phyloP scores from a whole-genome alignment of 2,113 vertebrate genomes.

The Zootoca vivipara region DNA sequence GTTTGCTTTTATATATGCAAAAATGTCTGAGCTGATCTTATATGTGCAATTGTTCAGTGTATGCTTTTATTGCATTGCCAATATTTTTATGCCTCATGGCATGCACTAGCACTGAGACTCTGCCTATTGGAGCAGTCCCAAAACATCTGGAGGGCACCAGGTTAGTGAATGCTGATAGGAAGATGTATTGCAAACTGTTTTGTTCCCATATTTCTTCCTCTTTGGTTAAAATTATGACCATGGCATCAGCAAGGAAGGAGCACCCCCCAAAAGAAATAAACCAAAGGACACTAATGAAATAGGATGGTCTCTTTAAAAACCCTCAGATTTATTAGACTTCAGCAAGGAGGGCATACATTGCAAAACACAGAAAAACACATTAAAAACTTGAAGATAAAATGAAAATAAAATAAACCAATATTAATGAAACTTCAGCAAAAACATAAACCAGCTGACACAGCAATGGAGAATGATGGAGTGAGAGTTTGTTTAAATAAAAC shows the following conservation, averaged over 20 bases:
- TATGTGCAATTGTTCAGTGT: too few relatives aligned
- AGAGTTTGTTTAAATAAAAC: background rate
- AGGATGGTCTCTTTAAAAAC: constrained; percentile 50
- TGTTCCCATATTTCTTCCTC: background rate
- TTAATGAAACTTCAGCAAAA: background rate
- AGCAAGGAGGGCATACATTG: constrained; percentile 69
- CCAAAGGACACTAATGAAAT: background rate
- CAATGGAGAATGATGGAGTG: background rate
- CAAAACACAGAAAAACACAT: constrained; percentile 64
- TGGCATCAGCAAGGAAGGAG: background rate
- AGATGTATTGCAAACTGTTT: background rate
- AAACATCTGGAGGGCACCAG: background rate
- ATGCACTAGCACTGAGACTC: background rate
- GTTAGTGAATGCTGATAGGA: too few relatives aligned
- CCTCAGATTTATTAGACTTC: constrained; percentile 59
- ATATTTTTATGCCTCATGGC: too few relatives aligned
- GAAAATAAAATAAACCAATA: background rate
- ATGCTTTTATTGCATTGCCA: too few relatives aligned
- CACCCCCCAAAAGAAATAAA: background rate
- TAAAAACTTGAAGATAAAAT: constrained; percentile 29
- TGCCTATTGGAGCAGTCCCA: background rate
- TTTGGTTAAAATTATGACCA: background rate
- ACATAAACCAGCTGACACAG: background rate
- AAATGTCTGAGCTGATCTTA: too few relatives aligned
- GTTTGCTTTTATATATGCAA: too few relatives aligned